These are phyloP conservation scores for Cynodonichthys magdalenae DNA, from an alignment of 2,797 vertebrate species.

Conservation along the genomic window DNA sequence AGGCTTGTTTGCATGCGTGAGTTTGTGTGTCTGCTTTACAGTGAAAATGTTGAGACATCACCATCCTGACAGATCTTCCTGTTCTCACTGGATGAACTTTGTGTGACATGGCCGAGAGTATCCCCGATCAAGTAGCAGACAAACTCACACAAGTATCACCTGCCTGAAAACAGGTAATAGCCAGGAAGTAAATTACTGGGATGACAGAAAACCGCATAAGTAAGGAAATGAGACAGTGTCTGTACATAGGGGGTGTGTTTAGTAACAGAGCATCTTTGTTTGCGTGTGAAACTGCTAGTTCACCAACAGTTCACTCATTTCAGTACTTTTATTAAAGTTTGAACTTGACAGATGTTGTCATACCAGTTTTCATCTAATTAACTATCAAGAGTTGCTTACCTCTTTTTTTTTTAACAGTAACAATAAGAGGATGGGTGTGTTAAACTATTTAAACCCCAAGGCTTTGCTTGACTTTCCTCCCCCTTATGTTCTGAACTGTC, in stretches of 20 bases:
- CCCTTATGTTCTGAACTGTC: not conserved
- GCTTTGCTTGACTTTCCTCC: not conserved
- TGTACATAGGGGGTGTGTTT: constrained; percentile 10
- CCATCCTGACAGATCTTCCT: constrained; percentile 83
- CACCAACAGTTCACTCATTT: not conserved
- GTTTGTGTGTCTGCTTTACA: constrained; percentile 60
- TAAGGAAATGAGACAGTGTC: constrained; percentile 36
- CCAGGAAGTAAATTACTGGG: constrained; percentile 49
- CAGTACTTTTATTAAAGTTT: constrained; percentile 12
- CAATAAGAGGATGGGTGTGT: constrained; percentile 10
- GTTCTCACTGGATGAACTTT: constrained; percentile 90
- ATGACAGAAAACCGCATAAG: constrained; percentile 46
- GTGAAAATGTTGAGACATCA: constrained; percentile 89
- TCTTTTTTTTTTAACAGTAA: constrained; percentile 14
- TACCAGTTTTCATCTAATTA: constrained; percentile 57
- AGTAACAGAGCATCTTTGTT: constrained; percentile 9
- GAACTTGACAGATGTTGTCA: constrained; percentile 45
- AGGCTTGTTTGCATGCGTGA: constrained; percentile 12
- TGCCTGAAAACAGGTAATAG: constrained; percentile 46
- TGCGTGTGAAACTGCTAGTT: constrained; percentile 9
- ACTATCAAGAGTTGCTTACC: constrained; percentile 23
- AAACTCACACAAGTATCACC: constrained; percentile 38
- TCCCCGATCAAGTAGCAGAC: constrained; percentile 74
- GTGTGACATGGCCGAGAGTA: constrained; percentile 84
- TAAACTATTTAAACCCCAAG: not conserved